Percentiles rank a stretch among this genome's conserved stretches.
Evolutionary conservation across 2,797 vertebrate species (phyloP).

Genomic region (Moxostoma hubbsi): DNA sequence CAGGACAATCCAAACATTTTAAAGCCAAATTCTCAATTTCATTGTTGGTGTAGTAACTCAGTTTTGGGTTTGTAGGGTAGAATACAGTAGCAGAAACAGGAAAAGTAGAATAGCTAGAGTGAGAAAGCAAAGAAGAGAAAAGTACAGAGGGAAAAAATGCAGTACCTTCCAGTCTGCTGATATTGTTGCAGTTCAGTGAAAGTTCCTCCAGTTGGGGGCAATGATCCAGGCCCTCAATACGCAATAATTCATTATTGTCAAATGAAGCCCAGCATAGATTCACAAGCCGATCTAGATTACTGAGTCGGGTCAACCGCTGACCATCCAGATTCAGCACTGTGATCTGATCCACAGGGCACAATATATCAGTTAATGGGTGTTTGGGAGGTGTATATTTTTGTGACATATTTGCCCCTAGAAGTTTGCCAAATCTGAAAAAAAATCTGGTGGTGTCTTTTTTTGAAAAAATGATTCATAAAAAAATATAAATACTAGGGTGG

Average conservation of each 20-base stretch:
- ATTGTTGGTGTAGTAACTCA: too few relatives aligned
- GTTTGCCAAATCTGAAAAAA: too few relatives aligned
- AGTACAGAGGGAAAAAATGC: not conserved
- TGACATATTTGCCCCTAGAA: too few relatives aligned
- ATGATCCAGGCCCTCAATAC: constrained; percentile 80
- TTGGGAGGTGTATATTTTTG: too few relatives aligned
- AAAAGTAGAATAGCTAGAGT: not conserved
- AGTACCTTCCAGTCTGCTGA: constrained; percentile 82
- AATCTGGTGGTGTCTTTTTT: too few relatives aligned
- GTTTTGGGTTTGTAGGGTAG: too few relatives aligned
- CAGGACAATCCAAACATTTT: too few relatives aligned
- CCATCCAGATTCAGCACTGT: constrained; percentile 84
- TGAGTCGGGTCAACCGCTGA: constrained; percentile 81
- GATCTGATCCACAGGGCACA: constrained; percentile 72
- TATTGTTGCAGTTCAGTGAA: constrained; percentile 83
- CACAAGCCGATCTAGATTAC: constrained; percentile 79
- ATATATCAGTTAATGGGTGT: not conserved
- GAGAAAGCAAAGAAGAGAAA: not conserved
- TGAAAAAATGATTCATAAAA: too few relatives aligned
- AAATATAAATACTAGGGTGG: too few relatives aligned
- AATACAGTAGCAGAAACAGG: not conserved
- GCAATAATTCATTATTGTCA: constrained; percentile 83
- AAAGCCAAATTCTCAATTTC: too few relatives aligned
- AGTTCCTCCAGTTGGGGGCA: constrained; percentile 85
- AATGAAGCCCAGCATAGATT: constrained; percentile 89